Evolutionary conservation across 2,113 vertebrate genomes (phyloP).

Genomic region (Chunga burmeisteri): DNA sequence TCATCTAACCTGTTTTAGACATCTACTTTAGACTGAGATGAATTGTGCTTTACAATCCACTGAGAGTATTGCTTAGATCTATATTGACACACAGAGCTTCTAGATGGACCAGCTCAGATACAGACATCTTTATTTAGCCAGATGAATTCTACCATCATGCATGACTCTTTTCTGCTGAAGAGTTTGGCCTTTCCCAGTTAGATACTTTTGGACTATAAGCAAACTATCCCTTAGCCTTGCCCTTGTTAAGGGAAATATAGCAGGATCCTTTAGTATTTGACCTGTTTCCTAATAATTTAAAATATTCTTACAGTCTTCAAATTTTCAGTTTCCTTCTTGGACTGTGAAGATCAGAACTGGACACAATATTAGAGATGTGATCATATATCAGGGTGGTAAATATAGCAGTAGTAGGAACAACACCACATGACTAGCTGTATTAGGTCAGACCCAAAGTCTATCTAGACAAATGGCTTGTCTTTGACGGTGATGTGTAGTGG

Average conservation of each 20-base stretch:
- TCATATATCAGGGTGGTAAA: background rate
- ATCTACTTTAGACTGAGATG: conserved; percentile 32
- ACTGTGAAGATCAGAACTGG: background rate
- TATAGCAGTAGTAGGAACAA: background rate
- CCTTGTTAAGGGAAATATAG: background rate
- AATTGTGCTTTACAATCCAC: conserved; percentile 25
- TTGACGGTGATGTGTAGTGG: background rate
- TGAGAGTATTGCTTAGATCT: conserved; percentile 8
- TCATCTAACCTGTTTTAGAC: conserved; percentile 45
- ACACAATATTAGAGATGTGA: background rate
- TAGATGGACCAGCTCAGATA: background rate
- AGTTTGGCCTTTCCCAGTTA: background rate
- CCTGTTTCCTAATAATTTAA: background rate
- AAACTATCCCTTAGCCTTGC: background rate
- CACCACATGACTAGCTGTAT: background rate
- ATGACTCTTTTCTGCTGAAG: background rate
- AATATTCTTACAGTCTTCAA: background rate
- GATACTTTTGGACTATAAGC: background rate
- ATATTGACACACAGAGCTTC: background rate
- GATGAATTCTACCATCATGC: background rate
- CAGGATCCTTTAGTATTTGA: background rate
- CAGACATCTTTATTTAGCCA: background rate
- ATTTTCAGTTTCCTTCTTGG: background rate
- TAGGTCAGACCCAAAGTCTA: background rate
- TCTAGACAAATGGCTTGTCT: background rate